A percentile compares a stretch with the other conserved stretches of the same genome.
Conservation (phyloP, 35 echinoderm and acorn worm genomes). For the Ophiothrix spiculata region DNA sequence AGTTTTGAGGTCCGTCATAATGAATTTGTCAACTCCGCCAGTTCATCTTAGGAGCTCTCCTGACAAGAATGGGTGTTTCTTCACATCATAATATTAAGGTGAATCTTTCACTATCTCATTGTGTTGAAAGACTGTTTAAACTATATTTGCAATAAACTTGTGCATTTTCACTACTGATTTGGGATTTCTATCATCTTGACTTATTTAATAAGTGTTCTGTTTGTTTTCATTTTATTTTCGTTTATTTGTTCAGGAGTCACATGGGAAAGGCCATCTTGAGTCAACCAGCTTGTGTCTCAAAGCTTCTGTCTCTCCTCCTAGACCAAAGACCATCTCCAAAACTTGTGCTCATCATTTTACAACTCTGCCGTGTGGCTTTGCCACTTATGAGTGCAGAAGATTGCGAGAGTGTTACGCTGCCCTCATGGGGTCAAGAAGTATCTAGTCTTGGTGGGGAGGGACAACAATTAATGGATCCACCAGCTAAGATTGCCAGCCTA, state of each 20-base stretch:
- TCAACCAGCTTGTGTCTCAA: constrained; percentile 83
- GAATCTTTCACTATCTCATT: too few relatives aligned
- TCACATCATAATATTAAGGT: too few relatives aligned
- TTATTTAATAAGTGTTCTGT: neutral
- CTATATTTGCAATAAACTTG: too few relatives aligned
- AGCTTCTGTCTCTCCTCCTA: constrained; percentile 68
- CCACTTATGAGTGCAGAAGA: constrained; percentile 81
- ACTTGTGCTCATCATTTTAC: constrained; percentile 78
- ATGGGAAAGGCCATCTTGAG: constrained; percentile 79
- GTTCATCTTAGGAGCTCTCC: too few relatives aligned
- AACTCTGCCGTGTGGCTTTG: constrained; percentile 72
- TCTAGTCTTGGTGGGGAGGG: constrained; percentile 19
- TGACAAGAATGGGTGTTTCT: too few relatives aligned
- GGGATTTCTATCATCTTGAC: too few relatives aligned
- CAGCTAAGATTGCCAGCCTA: constrained; percentile 75
- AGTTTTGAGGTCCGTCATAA: too few relatives aligned
- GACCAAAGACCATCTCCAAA: constrained; percentile 83
- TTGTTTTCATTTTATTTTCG: neutral
- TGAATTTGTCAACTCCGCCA: too few relatives aligned
- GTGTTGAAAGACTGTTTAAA: too few relatives aligned
- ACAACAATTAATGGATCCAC: constrained; percentile 44
- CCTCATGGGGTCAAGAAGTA: constrained; percentile 65
- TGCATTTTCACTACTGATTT: too few relatives aligned
- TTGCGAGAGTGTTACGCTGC: constrained; percentile 68
- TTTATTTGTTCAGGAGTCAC: constrained; percentile 47